These are phyloP conservation scores for Leptinotarsa defecta DNA, from an alignment of 1,140 invertebrate genomes.

Conservation along the genomic window DNA sequence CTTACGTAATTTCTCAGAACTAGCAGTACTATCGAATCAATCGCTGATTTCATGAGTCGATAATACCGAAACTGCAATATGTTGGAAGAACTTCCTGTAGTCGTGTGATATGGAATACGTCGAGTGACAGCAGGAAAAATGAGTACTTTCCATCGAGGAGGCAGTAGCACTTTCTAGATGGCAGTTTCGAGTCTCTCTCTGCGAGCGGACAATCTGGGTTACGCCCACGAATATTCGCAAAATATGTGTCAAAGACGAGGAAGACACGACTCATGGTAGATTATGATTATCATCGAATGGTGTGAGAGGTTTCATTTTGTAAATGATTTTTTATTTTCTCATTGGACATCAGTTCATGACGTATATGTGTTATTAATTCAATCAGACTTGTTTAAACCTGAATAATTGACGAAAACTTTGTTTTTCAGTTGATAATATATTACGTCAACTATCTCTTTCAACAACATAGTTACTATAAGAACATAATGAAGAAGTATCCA, in stretches of 20 bases:
- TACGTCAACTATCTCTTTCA: too few relatives aligned
- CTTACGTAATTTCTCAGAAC: neutral
- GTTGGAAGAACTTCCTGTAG: slow-evolving; percentile 1
- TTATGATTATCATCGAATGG: neutral
- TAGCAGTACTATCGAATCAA: neutral
- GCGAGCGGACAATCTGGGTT: neutral
- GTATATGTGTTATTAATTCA: too few relatives aligned
- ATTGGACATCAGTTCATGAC: too few relatives aligned
- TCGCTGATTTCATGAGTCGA: neutral
- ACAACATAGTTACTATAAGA: too few relatives aligned
- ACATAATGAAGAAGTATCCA: too few relatives aligned
- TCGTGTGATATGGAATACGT: neutral
- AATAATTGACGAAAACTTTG: too few relatives aligned
- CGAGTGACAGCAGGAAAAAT: neutral
- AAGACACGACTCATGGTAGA: neutral
- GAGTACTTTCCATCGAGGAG: neutral
- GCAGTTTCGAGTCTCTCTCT: neutral
- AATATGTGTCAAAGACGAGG: neutral
- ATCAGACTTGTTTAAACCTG: too few relatives aligned
- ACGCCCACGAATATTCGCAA: neutral
- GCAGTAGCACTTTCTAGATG: neutral
- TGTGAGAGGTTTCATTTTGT: too few relatives aligned
- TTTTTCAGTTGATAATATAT: too few relatives aligned
- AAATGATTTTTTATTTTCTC: too few relatives aligned
- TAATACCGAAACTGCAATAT: neutral